Base-by-base conservation (phyloP, 2,888 invertebrate species). In the Laothoe populi region DNA sequence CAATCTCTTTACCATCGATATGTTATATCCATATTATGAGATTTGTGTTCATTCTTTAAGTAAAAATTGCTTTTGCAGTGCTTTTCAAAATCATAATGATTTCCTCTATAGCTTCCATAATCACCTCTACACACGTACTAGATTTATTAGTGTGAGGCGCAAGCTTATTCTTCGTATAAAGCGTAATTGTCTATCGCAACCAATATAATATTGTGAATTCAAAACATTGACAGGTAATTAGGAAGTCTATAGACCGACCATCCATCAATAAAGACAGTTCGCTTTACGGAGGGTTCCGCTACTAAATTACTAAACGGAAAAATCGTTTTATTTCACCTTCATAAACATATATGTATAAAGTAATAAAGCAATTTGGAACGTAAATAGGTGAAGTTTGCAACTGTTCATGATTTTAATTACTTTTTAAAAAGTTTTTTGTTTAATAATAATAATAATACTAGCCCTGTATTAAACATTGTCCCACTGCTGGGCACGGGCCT, bases 181-280 rank as follows among this genome's bases (percentile, higher is more conserved):
- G 48, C 38, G 10, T 40, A 48, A 60, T 60, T 24, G 60, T 7
- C 48, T 48, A 48, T 48, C 40, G 48, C 40, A 40, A 35, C 24
- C 40, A 44, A 53, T 61, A 42, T 61, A n/a, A n/a, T n/a, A 61
- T 57, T 31, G 53, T 57, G 44, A 45, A 61, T 61, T 61, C 57
- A 57, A 57, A 75, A 72, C 69, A 72, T 71, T 70, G 75, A 72
- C 69, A 71, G 69, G 63, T 67, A 70, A 75, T 77, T 68, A 73
- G 63, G 63, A 70, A 67, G 70, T 70, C 67, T 68, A 72, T 63
- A 65, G 64, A 63, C 63, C 61, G 64, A 46, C 66, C 58, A 71
- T 77, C 73, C 69, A 69, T 77, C 74, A 76, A 64, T 62, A 61
- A 35, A 68, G 71, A 61, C 67, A 75, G 67, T 66, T 69, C 67